These are phyloP conservation scores for Teleiodes luculella DNA, from an alignment of 2,888 invertebrate genomes.

Conservation along the genomic window DNA sequence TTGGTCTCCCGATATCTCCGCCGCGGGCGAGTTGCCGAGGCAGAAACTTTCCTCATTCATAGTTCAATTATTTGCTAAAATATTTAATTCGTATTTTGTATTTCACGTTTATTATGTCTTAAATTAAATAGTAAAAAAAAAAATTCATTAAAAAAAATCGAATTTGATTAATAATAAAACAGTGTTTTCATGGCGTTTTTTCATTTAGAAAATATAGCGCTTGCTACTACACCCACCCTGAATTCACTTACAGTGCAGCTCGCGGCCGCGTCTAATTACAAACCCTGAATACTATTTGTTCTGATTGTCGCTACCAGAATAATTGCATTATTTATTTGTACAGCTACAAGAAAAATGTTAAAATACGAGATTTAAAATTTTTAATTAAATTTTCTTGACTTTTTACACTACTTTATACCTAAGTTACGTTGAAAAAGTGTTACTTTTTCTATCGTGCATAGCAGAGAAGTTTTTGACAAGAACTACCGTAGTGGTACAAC, in stretches of 20 bases:
- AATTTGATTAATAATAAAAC: not conserved
- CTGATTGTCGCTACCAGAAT: slow-evolving; percentile 59
- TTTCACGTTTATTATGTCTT: too few species aligned
- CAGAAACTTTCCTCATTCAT: slow-evolving; percentile 5
- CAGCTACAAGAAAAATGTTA: slow-evolving; percentile 34
- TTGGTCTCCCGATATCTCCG: not conserved
- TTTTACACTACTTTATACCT: too few species aligned
- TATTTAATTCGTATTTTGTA: too few species aligned
- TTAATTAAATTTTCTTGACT: slow-evolving; percentile 8
- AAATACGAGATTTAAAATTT: slow-evolving; percentile 41
- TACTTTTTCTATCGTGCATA: too few species aligned
- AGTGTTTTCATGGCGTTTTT: not conserved
- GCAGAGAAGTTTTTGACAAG: too few species aligned
- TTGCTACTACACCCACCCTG: not conserved
- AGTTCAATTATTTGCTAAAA: slow-evolving; percentile 1
- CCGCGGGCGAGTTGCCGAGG: not conserved
- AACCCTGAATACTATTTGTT: slow-evolving; percentile 66
- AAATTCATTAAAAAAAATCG: too few species aligned
- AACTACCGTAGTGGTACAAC: too few species aligned
- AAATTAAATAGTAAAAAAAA: too few species aligned
- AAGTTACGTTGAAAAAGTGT: too few species aligned
- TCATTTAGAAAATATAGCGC: slow-evolving; percentile 19
- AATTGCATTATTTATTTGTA: slow-evolving; percentile 58
- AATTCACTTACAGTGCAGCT: slow-evolving; percentile 22
- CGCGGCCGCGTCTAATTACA: slow-evolving; percentile 59